Conservation (phyloP, 1,140 invertebrate species). For the Drosophila micromelanica region DNA sequence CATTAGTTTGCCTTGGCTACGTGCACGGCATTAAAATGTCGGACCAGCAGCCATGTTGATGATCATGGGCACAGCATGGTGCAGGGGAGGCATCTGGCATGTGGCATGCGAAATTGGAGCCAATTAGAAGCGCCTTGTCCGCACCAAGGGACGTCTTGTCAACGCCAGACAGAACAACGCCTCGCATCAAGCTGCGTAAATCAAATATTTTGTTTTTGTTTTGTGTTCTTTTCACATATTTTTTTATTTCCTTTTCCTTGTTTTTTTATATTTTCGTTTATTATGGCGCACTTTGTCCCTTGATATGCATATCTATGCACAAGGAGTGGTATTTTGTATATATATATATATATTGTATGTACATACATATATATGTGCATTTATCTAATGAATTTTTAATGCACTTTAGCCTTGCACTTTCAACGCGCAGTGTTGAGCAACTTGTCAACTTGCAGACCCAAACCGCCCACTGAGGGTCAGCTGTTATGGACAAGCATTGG, state of each 20-base stretch:
- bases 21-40: slow-evolving; percentile 64
- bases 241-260: slow-evolving; percentile 1
- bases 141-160: slow-evolving; percentile 53
- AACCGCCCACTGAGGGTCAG: slow-evolving; percentile 22
- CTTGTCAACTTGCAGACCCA: slow-evolving; percentile 51
- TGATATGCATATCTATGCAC: slow-evolving; percentile 19
- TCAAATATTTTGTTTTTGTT: slow-evolving; percentile 70
- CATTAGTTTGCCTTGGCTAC: slow-evolving; percentile 64
- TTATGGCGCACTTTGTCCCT: slow-evolving; percentile 16
- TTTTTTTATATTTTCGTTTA: slow-evolving; percentile 6
- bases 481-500: slow-evolving; percentile 14
- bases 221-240: slow-evolving; percentile 30
- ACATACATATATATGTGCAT: slow-evolving; percentile 16
- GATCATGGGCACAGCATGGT: slow-evolving; percentile 2
- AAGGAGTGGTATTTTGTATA: slow-evolving; percentile 15
- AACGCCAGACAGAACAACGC: slow-evolving; percentile 41
- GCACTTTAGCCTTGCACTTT: slow-evolving; percentile 66
- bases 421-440: slow-evolving; percentile 45
- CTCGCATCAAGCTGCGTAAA: slow-evolving; percentile 47
- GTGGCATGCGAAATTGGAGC: slow-evolving; percentile 58
- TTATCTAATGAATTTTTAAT: slow-evolving; percentile 77
- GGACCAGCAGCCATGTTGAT: slow-evolving; percentile 11
- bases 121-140: slow-evolving; percentile 74
- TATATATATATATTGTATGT: not conserved
- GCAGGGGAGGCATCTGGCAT: slow-evolving; percentile 5